phyloP scores from a whole-genome alignment of 37 sponge, comb jelly and placozoan genomes.

The Halichondria panicea region DNA sequence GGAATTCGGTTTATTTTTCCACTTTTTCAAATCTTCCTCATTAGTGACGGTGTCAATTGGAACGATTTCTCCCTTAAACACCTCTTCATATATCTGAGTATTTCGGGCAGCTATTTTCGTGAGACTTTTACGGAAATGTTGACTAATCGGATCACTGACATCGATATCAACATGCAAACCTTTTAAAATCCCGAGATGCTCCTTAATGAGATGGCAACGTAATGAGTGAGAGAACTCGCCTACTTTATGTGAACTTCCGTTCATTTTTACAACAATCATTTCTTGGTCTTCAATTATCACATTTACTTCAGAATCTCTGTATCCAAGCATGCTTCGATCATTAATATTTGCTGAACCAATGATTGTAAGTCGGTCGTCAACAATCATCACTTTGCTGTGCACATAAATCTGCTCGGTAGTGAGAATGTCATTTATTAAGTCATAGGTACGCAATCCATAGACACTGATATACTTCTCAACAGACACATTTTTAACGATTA shows the following conservation, averaged over 20 bases:
- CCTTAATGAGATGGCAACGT: slow-evolving; percentile 44
- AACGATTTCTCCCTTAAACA: no score
- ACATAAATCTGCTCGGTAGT: slow-evolving; percentile 43
- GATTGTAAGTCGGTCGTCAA: slow-evolving; percentile 52
- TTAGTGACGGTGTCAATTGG: no score
- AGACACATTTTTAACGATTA: background rate
- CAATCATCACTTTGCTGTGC: slow-evolving; percentile 59
- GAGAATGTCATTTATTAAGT: background rate
- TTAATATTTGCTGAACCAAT: slow-evolving; percentile 78
- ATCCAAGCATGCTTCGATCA: slow-evolving; percentile 65
- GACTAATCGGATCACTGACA: slow-evolving; percentile 20
- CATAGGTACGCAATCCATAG: slow-evolving; percentile 14
- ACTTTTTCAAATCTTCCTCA: no score
- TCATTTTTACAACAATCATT: slow-evolving; percentile 43
- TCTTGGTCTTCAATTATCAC: slow-evolving; percentile 44
- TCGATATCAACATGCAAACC: background rate
- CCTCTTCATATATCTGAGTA: slow-evolving; percentile 14
- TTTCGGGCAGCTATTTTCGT: slow-evolving; percentile 13
- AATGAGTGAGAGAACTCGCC: slow-evolving; percentile 54
- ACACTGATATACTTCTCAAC: slow-evolving; percentile 4
- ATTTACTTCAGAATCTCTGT: slow-evolving; percentile 57
- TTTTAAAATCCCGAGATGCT: slow-evolving; percentile 29
- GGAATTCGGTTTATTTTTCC: no score
- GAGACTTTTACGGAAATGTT: background rate
- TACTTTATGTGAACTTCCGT: slow-evolving; percentile 31